Evolutionary conservation across 2,797 vertebrate species (phyloP).

Genomic region (Mormyrus hasselquistii): DNA sequence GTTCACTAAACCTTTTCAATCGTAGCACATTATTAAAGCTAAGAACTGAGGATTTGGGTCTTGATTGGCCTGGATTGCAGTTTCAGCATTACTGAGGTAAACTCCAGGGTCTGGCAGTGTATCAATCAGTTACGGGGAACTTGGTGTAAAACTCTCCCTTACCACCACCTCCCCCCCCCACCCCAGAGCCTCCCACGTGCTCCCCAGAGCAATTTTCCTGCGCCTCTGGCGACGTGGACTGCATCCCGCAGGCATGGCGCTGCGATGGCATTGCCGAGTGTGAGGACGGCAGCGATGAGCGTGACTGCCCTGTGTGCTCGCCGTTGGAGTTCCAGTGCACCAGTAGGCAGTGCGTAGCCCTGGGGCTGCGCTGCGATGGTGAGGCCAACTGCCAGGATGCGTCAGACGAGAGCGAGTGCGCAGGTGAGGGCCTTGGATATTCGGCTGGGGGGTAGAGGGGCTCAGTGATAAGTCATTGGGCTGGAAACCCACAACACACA

Average conservation of each 20-base stretch:
- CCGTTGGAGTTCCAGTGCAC: constrained; percentile 88
- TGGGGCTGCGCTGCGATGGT: constrained; percentile 77
- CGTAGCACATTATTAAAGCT: not conserved
- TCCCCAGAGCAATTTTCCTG: constrained; percentile 95
- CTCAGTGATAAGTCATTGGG: not conserved
- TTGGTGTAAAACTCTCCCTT: not conserved
- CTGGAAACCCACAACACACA: not conserved
- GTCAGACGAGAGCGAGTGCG: constrained; percentile 89
- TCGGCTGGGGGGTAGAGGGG: not conserved
- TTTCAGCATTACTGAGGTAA: not conserved
- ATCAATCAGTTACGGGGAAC: not conserved
- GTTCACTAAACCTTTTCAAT: not conserved
- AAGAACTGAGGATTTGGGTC: not conserved
- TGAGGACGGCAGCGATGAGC: constrained; percentile 87
- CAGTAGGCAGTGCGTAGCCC: constrained; percentile 85
- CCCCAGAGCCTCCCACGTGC: constrained; percentile 89
- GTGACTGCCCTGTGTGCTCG: constrained; percentile 85
- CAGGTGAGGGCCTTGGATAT: constrained; percentile 59
- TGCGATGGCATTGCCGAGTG: constrained; percentile 90
- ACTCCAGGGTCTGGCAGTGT: not conserved
- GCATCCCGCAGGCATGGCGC: constrained; percentile 89
- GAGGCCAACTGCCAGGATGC: constrained; percentile 90
- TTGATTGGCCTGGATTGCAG: not conserved
- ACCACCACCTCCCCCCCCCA: constrained; percentile 25
- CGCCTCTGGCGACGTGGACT: constrained; percentile 90